Evolutionary conservation across 2,888 invertebrate genomes (phyloP), one percentile per base, ranked within the genome.

Genomic region (Hydropsyche betteni): DNA sequence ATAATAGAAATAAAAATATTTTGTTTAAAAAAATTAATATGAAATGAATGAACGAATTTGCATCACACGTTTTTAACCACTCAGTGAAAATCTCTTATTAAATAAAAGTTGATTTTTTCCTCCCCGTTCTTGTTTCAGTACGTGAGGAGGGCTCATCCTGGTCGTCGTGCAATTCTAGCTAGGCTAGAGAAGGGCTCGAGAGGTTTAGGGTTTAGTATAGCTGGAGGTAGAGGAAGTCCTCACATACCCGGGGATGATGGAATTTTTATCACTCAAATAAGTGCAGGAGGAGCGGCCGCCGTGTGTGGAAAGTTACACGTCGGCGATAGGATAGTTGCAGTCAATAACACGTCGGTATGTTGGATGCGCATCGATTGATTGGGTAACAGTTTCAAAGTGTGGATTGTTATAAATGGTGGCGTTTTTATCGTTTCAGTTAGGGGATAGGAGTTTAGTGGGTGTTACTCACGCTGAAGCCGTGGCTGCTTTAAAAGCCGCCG

Each of bases 301-400:
- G 84, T 86, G 76, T 87, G 87, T 69, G 86, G 87, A 77, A 85
- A 86, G 83, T 83, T 88, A 80, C 84, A 85, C 80, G 81, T 87
- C 82, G 88, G 88, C 77, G 88, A 88, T 84, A 86, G 87, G 82
- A 87, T 88, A 81, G 82, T 88, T 80, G 88, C 88, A 80, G 87
- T 88, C 51, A 85, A 86, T 79, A 86, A 87, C 81, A 85, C 86
- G 81, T 84, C 86, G 81, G 88, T 87, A 79, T 85, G 87, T 85
- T 74, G 5, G 24, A 24, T 24, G 24, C 24, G 24, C 24, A 24
- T 24, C 24, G 24, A 24, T 24, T 24, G 24, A 24, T 24, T 24
- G 24, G 24, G 24, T 24, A 24, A 24, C 24, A 24, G 24, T 24
- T 24, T 24, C 24, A 24, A 24, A 24, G 24, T 2, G 24, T 24